Evolutionary conservation across 2,113 vertebrate species (phyloP), one percentile per base, ranked within the genome.

Genomic region (Trematomus loennbergii): DNA sequence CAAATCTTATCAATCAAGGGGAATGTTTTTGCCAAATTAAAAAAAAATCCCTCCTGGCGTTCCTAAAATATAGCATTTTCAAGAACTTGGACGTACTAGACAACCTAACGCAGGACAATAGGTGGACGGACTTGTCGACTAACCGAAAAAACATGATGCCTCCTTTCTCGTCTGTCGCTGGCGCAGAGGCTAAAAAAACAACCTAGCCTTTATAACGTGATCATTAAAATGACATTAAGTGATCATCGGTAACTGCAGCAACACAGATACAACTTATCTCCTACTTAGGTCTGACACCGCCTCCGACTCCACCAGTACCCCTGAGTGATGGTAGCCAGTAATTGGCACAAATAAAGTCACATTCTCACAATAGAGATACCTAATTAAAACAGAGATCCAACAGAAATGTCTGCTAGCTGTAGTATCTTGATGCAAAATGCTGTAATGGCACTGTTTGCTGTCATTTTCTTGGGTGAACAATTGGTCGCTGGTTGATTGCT

Each of bases 191-290:
- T 36, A 6, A 62, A 40, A 40, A 55, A 63, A 62, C 29, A 43
- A 68, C 45, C 53, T 17, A 54, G 17, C 17, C 46, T 55, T 58
- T 58, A 72, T 40, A 68, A 63, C 36, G n/a, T 59, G 50, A 67
- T 81, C 72, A 75, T 83, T 72, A 72, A 75, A 79, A 36, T 54
- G 3, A 82, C 43, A 64, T 4, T 58, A 82, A 74, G 65, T 70
- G 58, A 40, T 77, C 12, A 55, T 60, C 53, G 64, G 29, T 49
- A 62, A 40, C 58, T 48, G 64, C 65, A 50, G 64, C 52, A 64
- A 72, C 65, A 78, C 40, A 48, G 48, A 65, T 49, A 36, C 40
- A 78, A 59, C 33, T 36, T 48, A 77, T 60, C 79, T 74, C 72
- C 50, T 76, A 9, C 52, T 69, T 48, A 12, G 45, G 45, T 54